Evolutionary conservation across 2,888 invertebrate species (phyloP).

Genomic region (Torymus auratus): DNA sequence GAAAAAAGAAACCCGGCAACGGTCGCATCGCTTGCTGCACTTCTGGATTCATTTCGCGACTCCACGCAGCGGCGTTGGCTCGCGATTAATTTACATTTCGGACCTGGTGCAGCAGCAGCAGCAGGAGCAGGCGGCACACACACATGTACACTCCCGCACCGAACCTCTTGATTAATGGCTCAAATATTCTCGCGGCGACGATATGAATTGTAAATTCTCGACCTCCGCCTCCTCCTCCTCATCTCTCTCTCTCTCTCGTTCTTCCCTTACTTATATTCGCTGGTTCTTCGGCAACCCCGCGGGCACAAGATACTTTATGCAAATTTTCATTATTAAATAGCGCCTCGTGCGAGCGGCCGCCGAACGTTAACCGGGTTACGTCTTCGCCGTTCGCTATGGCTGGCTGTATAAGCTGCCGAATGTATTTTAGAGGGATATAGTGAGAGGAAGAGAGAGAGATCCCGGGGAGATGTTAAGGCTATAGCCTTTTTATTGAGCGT

Average conservation of each 20-base stretch:
- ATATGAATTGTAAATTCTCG: conserved; percentile 73
- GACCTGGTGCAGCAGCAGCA: not conserved
- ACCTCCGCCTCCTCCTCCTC: not conserved
- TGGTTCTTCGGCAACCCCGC: conserved; percentile 27
- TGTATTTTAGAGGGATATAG: not conserved
- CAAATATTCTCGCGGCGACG: conserved; percentile 69
- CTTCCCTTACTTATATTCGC: conserved; percentile 29
- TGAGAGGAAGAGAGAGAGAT: not conserved
- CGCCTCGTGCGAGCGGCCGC: conserved; percentile 18
- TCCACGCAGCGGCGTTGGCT: not conserved
- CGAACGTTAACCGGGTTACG: conserved; percentile 37
- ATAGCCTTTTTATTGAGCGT: conserved; percentile 28
- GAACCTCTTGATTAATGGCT: conserved; percentile 71
- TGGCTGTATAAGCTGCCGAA: not conserved
- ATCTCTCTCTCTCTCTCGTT: conserved; percentile 10
- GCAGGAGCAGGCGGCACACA: too few relatives aligned
- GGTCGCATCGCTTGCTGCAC: not conserved
- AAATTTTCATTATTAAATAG: conserved; percentile 66
- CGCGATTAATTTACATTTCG: conserved; percentile 56
- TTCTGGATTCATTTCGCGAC: conserved; percentile 44
- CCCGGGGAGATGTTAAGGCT: not conserved
- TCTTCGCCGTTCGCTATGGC: not conserved
- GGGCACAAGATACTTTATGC: conserved; percentile 60
- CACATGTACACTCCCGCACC: too few relatives aligned
- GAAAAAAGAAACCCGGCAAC: not conserved